phyloP scores from a whole-genome alignment of 2,888 invertebrate species.

The Acanthococcus lagerstroemiae region DNA sequence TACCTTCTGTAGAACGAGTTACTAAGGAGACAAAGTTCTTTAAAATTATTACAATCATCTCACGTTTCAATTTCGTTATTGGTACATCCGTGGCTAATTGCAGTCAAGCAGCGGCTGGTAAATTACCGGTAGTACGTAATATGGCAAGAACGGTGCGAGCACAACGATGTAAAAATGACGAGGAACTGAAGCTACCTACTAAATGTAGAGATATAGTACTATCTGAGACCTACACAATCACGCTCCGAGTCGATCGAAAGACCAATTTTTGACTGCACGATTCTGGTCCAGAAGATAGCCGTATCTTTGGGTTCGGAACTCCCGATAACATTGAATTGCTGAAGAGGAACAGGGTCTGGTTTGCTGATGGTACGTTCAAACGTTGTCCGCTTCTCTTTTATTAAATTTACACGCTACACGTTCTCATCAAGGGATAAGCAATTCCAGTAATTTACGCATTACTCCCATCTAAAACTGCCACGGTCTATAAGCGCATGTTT shows the following conservation, averaged over 20 bases:
- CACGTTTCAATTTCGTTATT: not conserved
- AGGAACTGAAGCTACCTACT: not conserved
- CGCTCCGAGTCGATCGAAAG: not conserved
- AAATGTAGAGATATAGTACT: not conserved
- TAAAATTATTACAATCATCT: not conserved
- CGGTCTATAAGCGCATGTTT: not conserved
- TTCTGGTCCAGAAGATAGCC: not conserved
- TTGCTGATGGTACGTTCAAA: not conserved
- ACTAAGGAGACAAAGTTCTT: not conserved
- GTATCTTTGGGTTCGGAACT: not conserved
- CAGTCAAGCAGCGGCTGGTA: not conserved
- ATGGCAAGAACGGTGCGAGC: not conserved
- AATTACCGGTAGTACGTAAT: not conserved
- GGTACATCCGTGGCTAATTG: not conserved
- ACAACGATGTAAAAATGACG: not conserved
- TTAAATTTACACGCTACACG: not conserved
- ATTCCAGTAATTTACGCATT: not conserved
- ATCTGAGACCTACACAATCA: not conserved
- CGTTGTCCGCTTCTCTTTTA: not conserved
- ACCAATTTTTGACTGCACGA: not conserved
- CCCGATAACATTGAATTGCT: not conserved
- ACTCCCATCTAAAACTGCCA: not conserved
- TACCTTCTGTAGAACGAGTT: not conserved
- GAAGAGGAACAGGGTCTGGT: not conserved
- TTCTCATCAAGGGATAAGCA: not conserved